Evolutionary conservation across 2,113 vertebrate species (phyloP), one percentile per base, ranked within the genome.

Genomic region (Nanorana parkeri): DNA sequence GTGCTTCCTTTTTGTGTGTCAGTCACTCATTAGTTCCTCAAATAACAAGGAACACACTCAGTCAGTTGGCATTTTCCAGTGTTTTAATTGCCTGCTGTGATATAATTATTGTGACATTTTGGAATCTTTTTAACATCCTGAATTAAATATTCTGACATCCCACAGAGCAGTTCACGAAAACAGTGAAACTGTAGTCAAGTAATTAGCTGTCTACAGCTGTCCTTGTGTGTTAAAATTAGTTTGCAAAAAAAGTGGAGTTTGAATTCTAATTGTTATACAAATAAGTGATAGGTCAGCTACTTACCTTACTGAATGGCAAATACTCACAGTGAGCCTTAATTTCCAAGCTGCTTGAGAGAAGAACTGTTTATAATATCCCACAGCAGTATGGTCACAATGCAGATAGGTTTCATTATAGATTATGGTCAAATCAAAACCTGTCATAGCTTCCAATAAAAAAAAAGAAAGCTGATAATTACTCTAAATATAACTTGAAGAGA

Each of bases 91-190:
- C 94, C 94, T 94, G 94, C 94, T 95, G 94, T 94, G 94, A 94
- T 93, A 95, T 95, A 95, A 95, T 95, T 95, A 95, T 95, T 94
- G 91, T 95, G 94, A 95, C 94, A 95, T 95, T 95, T 95, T 93
- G 93, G 94, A 91, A 93, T 95, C 92, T 94, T 94, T 94, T 95
- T 94, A 95, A 94, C 94, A 94, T 94, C 94, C 93, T 94, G 94
- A 95, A 95, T 95, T 95, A 95, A 95, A 95, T 95, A 95, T 95
- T 95, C 94, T 95, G 94, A 94, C 94, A 95, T 94, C 94, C 94
- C 92, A 92, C 92, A 93, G 94, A 94, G 94, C 91, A 91, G 91
- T 93, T 94, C 92, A 94, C 90, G 92, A 93, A 93, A 94, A 93
- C 90, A 93, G 92, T 93, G 94, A 93, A 94, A 94, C 89, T 91